Percentiles rank a stretch among this genome's conserved stretches.
These are phyloP conservation scores for Selenia dentaria DNA, from an alignment of 2,888 invertebrate species.

Conservation along the genomic window DNA sequence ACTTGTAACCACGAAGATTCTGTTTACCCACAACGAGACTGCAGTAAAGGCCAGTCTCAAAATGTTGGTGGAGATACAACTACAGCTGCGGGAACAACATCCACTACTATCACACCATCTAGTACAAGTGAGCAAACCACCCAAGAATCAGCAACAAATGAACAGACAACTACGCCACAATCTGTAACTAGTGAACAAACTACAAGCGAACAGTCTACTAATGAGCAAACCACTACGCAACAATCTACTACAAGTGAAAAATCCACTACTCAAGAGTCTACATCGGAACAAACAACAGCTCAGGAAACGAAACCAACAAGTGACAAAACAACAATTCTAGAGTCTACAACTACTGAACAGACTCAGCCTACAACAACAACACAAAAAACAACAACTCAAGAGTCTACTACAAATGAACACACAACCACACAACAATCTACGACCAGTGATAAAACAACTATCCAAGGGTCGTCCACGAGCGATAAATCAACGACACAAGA, in stretches of 20 bases:
- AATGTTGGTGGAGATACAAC: conserved; percentile 21
- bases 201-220: conserved; percentile 36
- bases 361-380: conserved; percentile 29
- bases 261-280: conserved; percentile 25
- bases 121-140: conserved; percentile 34
- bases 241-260: conserved; percentile 23
- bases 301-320: conserved; percentile 23
- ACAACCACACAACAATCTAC: conserved; percentile 33
- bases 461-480: conserved; percentile 29
- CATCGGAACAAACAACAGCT: conserved; percentile 28
- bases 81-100: conserved; percentile 32
- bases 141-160: conserved; percentile 26
- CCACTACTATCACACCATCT: conserved; percentile 38
- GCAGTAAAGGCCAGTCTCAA: conserved; percentile 61
- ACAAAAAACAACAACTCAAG: conserved; percentile 40
- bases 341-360: conserved; percentile 28
- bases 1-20: conserved; percentile 88
- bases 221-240: conserved; percentile 31
- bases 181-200: conserved; percentile 34
- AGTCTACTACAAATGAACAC: conserved; percentile 27
- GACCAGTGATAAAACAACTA: conserved; percentile 31
- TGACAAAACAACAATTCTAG: conserved; percentile 37
- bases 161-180: conserved; percentile 32
- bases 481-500: conserved; percentile 33
- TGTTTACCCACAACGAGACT: conserved; percentile 84